Evolutionary conservation across 1,140 invertebrate genomes (phyloP).

Genomic region (Drosophila parvula): DNA sequence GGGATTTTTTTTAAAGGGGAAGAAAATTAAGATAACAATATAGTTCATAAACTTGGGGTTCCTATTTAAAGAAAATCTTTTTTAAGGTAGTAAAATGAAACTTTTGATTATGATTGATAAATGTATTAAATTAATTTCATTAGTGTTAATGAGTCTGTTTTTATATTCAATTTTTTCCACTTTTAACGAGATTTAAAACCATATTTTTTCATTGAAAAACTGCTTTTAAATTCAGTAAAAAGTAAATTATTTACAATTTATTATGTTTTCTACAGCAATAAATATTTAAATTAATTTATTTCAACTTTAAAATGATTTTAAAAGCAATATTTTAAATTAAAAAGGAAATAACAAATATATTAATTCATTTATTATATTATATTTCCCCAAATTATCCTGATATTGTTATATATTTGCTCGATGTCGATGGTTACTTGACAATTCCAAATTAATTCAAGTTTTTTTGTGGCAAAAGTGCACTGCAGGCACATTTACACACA

Average conservation of each 20-base stretch:
- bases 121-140: too few species aligned
- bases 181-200: not conserved
- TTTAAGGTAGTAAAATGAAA: not conserved
- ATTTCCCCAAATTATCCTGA: not conserved
- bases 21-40: not conserved
- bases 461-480: constrained; percentile 55
- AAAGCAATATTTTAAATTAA: not conserved
- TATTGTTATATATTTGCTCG: not conserved
- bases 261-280: too few species aligned
- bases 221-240: not conserved
- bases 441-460: constrained; percentile 31
- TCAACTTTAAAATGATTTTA: not conserved
- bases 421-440: constrained; percentile 33
- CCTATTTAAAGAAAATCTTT: too few species aligned
- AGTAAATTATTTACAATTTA: too few species aligned
- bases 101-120: not conserved
- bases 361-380: too few species aligned
- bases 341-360: not conserved
- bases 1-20: not conserved
- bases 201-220: not conserved
- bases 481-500: constrained; percentile 57
- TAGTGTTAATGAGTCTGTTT: too few species aligned
- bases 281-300: too few species aligned
- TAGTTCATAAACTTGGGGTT: not conserved
- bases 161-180: not conserved